These are phyloP conservation scores for Drosophila santomea DNA, from an alignment of 1,140 invertebrate species.

Conservation along the genomic window DNA sequence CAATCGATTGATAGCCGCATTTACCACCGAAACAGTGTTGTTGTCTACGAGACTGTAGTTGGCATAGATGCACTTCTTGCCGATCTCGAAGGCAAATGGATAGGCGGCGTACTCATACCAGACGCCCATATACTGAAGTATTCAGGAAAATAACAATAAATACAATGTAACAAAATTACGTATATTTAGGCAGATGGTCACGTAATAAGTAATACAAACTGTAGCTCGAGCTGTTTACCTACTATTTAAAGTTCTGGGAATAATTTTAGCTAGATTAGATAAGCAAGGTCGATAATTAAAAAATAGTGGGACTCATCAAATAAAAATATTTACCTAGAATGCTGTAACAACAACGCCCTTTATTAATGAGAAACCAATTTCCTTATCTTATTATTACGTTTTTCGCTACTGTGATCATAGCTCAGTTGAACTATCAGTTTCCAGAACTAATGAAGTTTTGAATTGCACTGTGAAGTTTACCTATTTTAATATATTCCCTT, in stretches of 20 bases:
- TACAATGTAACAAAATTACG: not conserved
- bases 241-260: not conserved
- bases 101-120: constrained; percentile 93
- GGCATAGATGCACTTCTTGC: constrained; percentile 90
- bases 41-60: constrained; percentile 87
- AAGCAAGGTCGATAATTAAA: not conserved
- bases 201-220: not conserved
- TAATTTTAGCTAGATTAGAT: not conserved
- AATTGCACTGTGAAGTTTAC: no score
- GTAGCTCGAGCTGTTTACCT: not conserved
- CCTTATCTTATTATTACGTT: no score
- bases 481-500: no score
- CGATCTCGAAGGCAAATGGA: constrained; percentile 90
- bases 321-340: no score
- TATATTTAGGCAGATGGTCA: not conserved
- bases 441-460: no score
- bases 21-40: constrained; percentile 87
- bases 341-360: no score
- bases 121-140: constrained; percentile 85
- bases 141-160: no score
- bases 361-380: no score
- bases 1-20: constrained; percentile 84
- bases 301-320: not conserved
- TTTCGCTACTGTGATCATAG: no score
- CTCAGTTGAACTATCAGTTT: no score